Conservation (phyloP, 2,888 invertebrate species). For the Portevinia maculata region DNA sequence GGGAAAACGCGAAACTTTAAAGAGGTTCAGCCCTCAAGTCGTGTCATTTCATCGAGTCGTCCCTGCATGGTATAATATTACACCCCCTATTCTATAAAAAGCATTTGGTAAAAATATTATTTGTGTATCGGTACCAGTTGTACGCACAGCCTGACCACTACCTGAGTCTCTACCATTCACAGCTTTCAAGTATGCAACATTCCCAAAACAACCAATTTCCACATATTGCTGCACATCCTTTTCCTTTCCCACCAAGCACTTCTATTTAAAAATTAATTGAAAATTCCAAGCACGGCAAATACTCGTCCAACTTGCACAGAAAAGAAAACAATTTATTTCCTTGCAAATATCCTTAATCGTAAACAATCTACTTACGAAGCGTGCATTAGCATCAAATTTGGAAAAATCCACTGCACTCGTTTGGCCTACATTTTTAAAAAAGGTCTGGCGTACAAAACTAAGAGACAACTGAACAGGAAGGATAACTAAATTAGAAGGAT, state of each 20-base stretch:
- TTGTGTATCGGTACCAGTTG: too few species aligned
- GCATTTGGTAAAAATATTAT: too few species aligned
- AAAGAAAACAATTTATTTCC: constrained; percentile 29
- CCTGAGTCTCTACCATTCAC: too few species aligned
- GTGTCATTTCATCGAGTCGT: too few species aligned
- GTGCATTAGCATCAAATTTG: constrained; percentile 43
- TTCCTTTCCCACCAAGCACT: background rate
- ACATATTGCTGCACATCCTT: too few species aligned
- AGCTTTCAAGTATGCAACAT: background rate
- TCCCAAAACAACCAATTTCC: too few species aligned
- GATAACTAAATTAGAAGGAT: constrained; percentile 68
- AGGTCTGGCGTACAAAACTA: background rate
- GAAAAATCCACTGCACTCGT: constrained; percentile 26
- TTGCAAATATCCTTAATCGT: constrained; percentile 57
- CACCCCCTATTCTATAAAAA: too few species aligned
- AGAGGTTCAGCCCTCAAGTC: too few species aligned
- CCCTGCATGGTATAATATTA: too few species aligned
- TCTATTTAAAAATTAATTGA: constrained; percentile 20
- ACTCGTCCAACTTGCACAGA: background rate
- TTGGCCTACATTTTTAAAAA: constrained; percentile 56
- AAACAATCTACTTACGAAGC: constrained; percentile 61
- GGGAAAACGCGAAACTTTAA: too few species aligned
- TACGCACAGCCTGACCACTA: too few species aligned
- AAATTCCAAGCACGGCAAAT: constrained; percentile 44
- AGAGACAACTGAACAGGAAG: constrained; percentile 29